A percentile compares a stretch with the other conserved stretches of the same genome.
phyloP scores from a whole-genome alignment of 2,888 invertebrate genomes.

The Omphaloscelis lunosa region DNA sequence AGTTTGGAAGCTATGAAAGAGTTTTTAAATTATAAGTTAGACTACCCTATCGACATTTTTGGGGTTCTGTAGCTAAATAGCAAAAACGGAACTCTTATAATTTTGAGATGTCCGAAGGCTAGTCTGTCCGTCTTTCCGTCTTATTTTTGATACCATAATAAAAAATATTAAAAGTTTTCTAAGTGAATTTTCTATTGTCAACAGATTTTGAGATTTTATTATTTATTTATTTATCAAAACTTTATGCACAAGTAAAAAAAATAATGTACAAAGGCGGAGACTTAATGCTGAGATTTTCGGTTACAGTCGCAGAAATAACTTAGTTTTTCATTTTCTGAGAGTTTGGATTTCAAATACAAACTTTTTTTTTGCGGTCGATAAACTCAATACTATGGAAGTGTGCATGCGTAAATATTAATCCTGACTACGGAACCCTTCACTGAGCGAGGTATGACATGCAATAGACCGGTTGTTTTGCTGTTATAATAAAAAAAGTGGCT shows the following conservation, averaged over 20 bases:
- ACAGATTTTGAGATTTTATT: too few species aligned
- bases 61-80: neutral
- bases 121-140: neutral
- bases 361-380: neutral
- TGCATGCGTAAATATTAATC: neutral
- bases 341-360: neutral
- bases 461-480: neutral
- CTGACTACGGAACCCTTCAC: neutral
- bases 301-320: neutral
- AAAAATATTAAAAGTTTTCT: neutral
- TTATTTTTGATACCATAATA: neutral
- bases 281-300: too few species aligned
- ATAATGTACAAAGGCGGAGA: too few species aligned
- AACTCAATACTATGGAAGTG: neutral
- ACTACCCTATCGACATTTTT: neutral
- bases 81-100: neutral
- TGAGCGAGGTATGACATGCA: neutral
- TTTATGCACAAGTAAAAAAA: too few species aligned
- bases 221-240: too few species aligned
- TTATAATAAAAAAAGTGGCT: too few species aligned
- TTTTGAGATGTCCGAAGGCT: neutral
- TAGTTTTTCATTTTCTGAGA: neutral
- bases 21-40: conserved; percentile 30
- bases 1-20: conserved; percentile 28
- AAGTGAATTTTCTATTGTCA: neutral